These are phyloP conservation scores for Macrotis lagotis DNA, from an alignment of 2,113 vertebrate genomes.

Conservation along the genomic window DNA sequence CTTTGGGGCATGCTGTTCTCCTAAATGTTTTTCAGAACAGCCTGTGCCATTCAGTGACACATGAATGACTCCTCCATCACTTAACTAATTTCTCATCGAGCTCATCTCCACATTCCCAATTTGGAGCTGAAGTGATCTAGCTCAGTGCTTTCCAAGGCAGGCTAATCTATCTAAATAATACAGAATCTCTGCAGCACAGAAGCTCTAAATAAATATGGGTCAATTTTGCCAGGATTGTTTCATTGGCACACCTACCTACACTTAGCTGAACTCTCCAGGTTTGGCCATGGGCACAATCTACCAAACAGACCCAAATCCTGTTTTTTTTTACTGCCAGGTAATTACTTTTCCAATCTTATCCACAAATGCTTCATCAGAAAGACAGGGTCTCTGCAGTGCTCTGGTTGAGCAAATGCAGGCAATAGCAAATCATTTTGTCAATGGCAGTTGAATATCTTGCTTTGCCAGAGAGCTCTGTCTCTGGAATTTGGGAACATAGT, in stretches of 20 bases:
- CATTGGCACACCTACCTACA: not conserved
- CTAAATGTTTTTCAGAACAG: conserved; percentile 19
- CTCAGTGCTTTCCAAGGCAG: conserved; percentile 21
- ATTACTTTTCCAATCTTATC: conserved; percentile 75
- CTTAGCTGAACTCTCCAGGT: conserved; percentile 38
- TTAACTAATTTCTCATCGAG: conserved; percentile 57
- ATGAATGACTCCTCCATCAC: conserved; percentile 40
- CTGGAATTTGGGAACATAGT: conserved; percentile 35
- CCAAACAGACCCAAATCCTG: conserved; percentile 68
- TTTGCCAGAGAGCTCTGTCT: not conserved
- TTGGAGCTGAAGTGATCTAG: conserved; percentile 50
- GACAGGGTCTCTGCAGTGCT: conserved; percentile 61
- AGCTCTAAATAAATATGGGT: not conserved
- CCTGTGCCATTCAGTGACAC: conserved; percentile 15
- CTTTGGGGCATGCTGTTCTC: not conserved
- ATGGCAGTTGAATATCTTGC: conserved; percentile 33
- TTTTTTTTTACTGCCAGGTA: conserved; percentile 64
- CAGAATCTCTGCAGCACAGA: conserved; percentile 28
- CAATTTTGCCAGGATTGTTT: not conserved
- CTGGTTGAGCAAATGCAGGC: conserved; percentile 56
- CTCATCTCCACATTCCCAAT: conserved; percentile 49
- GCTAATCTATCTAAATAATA: conserved; percentile 56
- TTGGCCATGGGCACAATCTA: conserved; percentile 64
- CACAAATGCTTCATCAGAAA: conserved; percentile 73
- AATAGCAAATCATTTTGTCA: conserved; percentile 66